phyloP scores from a whole-genome alignment of 2,888 invertebrate genomes.

The Cosmia trapezina region DNA sequence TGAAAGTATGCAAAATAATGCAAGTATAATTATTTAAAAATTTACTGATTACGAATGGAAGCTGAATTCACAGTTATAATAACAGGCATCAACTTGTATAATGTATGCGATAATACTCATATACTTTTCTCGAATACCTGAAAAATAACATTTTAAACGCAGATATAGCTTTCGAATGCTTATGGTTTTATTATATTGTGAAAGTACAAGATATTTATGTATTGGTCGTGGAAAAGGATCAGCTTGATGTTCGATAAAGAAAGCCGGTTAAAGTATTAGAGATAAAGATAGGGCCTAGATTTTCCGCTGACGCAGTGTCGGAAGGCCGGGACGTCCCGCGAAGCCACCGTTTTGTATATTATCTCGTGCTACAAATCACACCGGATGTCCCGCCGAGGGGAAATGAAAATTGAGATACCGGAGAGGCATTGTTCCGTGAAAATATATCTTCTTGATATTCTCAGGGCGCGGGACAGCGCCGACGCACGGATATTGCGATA shows the following conservation, averaged over 20 bases:
- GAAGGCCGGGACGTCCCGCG: slow-evolving; percentile 76
- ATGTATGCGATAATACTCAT: slow-evolving; percentile 4
- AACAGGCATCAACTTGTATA: not conserved
- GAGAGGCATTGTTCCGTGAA: slow-evolving; percentile 89
- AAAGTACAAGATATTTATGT: slow-evolving; percentile 5
- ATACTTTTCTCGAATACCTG: slow-evolving; percentile 5
- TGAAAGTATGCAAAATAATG: slow-evolving; percentile 24
- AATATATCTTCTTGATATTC: slow-evolving; percentile 89
- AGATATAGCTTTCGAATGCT: not conserved
- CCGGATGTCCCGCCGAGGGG: slow-evolving; percentile 88
- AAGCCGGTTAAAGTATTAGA: slow-evolving; percentile 78
- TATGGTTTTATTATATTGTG: slow-evolving; percentile 3
- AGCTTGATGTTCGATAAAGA: slow-evolving; percentile 75
- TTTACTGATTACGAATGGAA: slow-evolving; percentile 22
- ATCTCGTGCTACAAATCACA: slow-evolving; percentile 90
- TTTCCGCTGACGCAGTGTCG: slow-evolving; percentile 82
- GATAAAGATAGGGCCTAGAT: slow-evolving; percentile 83
- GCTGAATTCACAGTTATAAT: slow-evolving; percentile 13
- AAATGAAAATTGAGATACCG: slow-evolving; percentile 90
- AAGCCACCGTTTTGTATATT: slow-evolving; percentile 89
- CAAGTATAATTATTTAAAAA: slow-evolving; percentile 24
- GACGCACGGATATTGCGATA: slow-evolving; percentile 88
- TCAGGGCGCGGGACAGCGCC: slow-evolving; percentile 84
- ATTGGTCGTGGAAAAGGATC: slow-evolving; percentile 65
- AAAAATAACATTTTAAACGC: not conserved